Percentiles rank a stretch among this genome's conserved stretches.
phyloP scores from a whole-genome alignment of 1,140 invertebrate species.

The Pseudomyrmex concolor region DNA sequence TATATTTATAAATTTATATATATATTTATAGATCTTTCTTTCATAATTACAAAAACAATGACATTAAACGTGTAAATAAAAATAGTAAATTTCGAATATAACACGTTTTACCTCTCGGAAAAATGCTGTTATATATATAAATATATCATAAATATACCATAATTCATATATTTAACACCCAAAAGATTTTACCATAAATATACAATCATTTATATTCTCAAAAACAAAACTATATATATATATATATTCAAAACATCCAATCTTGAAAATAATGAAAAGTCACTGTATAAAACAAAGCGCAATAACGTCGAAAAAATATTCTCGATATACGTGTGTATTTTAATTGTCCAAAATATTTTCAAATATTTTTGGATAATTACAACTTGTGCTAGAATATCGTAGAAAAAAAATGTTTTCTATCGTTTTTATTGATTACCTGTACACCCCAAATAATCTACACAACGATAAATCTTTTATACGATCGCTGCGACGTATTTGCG shows the following conservation, averaged over 20 bases:
- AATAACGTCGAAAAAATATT: neutral
- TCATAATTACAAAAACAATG: too few relatives aligned
- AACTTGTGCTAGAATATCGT: neutral
- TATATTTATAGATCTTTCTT: neutral
- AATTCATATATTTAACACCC: too few relatives aligned
- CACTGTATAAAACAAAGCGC: too few relatives aligned
- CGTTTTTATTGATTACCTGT: constrained; percentile 33
- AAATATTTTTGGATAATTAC: constrained; percentile 3
- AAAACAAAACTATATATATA: neutral
- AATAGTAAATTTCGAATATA: too few relatives aligned
- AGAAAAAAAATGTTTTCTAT: neutral
- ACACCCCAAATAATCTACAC: constrained; percentile 10
- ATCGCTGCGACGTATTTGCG: neutral
- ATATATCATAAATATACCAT: too few relatives aligned
- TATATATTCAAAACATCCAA: neutral
- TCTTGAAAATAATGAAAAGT: too few relatives aligned
- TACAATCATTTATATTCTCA: too few relatives aligned
- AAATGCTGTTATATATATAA: too few relatives aligned
- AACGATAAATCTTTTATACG: constrained; percentile 6
- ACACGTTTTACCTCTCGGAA: too few relatives aligned
- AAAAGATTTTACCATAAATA: too few relatives aligned
- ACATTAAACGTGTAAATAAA: too few relatives aligned
- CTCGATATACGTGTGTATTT: neutral
- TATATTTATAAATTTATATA: neutral
- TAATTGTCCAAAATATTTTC: constrained; percentile 1